Conservation (phyloP, 2,797 vertebrate genomes). For the Ataeniobius toweri region DNA sequence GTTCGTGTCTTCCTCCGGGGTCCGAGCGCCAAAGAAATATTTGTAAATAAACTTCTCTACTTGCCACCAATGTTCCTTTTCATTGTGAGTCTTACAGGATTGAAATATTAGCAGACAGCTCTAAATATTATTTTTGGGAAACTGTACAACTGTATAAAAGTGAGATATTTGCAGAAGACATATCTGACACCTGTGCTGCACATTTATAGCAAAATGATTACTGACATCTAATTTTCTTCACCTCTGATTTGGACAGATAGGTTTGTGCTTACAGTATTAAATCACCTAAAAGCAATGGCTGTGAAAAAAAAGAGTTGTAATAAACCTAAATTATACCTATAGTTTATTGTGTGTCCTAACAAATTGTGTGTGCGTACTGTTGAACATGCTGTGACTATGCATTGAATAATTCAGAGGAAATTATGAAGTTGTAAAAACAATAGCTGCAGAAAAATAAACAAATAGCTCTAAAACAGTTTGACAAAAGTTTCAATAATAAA, state of each 20-base stretch:
- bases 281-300: neutral
- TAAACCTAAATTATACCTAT: neutral
- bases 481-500: neutral
- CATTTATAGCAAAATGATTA: neutral
- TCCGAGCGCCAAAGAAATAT: too few relatives aligned
- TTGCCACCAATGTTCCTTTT: too few relatives aligned
- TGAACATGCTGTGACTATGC: neutral
- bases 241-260: neutral
- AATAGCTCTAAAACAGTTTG: too few relatives aligned
- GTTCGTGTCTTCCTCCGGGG: too few relatives aligned
- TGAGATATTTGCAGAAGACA: neutral
- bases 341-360: neutral
- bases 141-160: neutral
- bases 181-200: neutral
- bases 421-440: too few relatives aligned
- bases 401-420: too few relatives aligned
- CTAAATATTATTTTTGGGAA: neutral
- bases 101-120: neutral
- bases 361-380: neutral
- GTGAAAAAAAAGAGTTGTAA: neutral
- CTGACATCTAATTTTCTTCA: neutral
- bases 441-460: too few relatives aligned
- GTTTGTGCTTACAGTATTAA: neutral
- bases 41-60: too few relatives aligned
- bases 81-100: too few relatives aligned